phyloP scores from a whole-genome alignment of 1,140 invertebrate species.

The Berghia stephanieae region DNA sequence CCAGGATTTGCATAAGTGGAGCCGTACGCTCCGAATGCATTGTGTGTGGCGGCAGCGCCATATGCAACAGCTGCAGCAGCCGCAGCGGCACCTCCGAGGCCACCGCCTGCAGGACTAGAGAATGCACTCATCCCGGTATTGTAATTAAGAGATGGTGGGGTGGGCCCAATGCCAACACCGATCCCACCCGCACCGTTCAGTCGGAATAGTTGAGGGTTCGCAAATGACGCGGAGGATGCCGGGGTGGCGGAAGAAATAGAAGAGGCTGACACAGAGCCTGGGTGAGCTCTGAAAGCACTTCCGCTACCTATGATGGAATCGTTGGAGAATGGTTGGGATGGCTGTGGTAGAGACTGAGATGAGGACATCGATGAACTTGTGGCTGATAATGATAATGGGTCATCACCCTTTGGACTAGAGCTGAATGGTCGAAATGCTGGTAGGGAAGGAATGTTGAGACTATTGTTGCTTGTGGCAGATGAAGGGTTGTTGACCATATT shows the following conservation, averaged over 20 bases:
- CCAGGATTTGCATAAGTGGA: slow-evolving; percentile 9
- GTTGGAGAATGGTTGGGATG: too few relatives aligned
- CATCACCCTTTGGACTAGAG: too few relatives aligned
- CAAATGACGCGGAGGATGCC: too few relatives aligned
- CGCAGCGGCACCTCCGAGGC: not conserved
- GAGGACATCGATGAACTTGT: too few relatives aligned
- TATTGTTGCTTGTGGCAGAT: too few relatives aligned
- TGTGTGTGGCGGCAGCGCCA: not conserved
- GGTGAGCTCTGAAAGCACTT: slow-evolving; percentile 30
- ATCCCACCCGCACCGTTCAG: slow-evolving; percentile 5
- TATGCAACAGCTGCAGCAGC: slow-evolving; percentile 14
- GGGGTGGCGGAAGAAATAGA: too few relatives aligned
- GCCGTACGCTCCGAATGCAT: slow-evolving; percentile 22
- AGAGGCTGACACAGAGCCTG: not conserved
- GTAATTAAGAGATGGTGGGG: slow-evolving; percentile 19
- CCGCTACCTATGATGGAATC: too few relatives aligned
- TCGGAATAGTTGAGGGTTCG: slow-evolving; percentile 21
- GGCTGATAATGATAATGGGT: too few relatives aligned
- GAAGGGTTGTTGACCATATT: too few relatives aligned
- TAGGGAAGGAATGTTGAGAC: too few relatives aligned
- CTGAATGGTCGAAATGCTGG: too few relatives aligned
- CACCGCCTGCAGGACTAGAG: not conserved
- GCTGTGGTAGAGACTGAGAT: too few relatives aligned
- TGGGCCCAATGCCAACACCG: not conserved
- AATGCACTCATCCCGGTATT: slow-evolving; percentile 30